Conservation (phyloP, 2,888 invertebrate genomes). For the Hypercompe scribonia region DNA sequence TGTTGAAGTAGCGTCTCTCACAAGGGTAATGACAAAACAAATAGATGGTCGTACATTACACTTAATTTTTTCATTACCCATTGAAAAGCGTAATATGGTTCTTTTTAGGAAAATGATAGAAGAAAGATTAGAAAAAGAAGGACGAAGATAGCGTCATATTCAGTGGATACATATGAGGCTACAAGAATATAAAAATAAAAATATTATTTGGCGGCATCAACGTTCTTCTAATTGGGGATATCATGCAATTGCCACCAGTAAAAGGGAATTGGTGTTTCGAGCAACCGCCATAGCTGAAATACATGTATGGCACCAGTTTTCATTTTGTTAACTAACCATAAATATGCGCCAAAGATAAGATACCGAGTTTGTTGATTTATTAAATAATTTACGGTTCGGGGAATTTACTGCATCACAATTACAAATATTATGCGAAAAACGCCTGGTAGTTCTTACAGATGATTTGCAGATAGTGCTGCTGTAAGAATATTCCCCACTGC, state of each 20-base stretch:
- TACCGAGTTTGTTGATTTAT: neutral
- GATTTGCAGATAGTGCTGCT: too few species aligned
- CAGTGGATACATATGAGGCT: slow-evolving; percentile 20
- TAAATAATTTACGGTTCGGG: slow-evolving; percentile 4
- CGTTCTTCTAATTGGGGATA: neutral
- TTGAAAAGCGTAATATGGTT: slow-evolving; percentile 8
- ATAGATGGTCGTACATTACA: slow-evolving; percentile 18
- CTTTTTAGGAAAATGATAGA: too few species aligned
- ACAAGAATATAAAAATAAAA: slow-evolving; percentile 23
- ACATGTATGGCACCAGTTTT: too few species aligned
- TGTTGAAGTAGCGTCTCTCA: slow-evolving; percentile 11
- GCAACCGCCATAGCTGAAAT: too few species aligned
- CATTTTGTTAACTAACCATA: slow-evolving; percentile 2
- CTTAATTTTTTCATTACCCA: slow-evolving; percentile 6
- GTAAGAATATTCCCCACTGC: too few species aligned
- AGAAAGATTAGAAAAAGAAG: neutral
- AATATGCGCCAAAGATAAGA: neutral
- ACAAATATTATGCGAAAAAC: neutral
- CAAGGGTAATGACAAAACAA: slow-evolving; percentile 20
- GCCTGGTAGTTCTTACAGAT: too few species aligned
- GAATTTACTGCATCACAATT: neutral
- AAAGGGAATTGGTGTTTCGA: too few species aligned
- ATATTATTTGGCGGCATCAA: slow-evolving; percentile 16
- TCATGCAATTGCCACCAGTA: too few species aligned
- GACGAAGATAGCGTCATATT: slow-evolving; percentile 12